Conservation (phyloP, 2,888 invertebrate species). For the Ichneumoninae sp. region DNA sequence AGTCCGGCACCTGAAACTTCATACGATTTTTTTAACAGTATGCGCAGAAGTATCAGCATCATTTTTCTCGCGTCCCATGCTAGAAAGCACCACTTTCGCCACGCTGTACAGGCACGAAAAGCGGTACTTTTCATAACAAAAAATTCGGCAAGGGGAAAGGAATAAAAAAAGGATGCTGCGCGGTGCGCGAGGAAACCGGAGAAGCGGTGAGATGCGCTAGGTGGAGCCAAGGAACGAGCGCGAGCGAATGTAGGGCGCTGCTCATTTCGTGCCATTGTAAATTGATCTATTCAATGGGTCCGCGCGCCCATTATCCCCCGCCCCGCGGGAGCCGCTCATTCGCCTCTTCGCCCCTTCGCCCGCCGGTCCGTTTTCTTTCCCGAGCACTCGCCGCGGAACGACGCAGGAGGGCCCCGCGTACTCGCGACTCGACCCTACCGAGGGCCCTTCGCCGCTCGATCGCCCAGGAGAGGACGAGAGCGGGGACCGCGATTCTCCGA, state of each 20-base stretch:
- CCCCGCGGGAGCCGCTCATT: slow-evolving; percentile 71
- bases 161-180: neutral
- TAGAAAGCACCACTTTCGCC: too few relatives aligned
- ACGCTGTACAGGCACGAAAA: too few relatives aligned
- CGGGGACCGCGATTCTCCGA: slow-evolving; percentile 36
- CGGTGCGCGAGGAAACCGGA: slow-evolving; percentile 4
- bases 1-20: too few relatives aligned
- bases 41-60: too few relatives aligned
- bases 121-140: too few relatives aligned
- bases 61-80: too few relatives aligned
- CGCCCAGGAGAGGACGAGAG: slow-evolving; percentile 29
- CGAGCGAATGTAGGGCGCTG: slow-evolving; percentile 72
- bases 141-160: neutral
- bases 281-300: slow-evolving; percentile 84
- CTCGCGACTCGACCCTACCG: slow-evolving; percentile 9
- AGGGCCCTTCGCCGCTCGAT: neutral
- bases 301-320: slow-evolving; percentile 78
- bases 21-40: too few relatives aligned
- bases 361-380: slow-evolving; percentile 18
- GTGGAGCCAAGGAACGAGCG: slow-evolving; percentile 58
- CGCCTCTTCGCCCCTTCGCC: slow-evolving; percentile 56
- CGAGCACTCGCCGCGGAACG: slow-evolving; percentile 44
- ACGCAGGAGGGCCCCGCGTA: slow-evolving; percentile 66
- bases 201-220: slow-evolving; percentile 37
- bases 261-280: slow-evolving; percentile 84